Conservation (phyloP, 2,113 vertebrate species). For the Dipodomys spectabilis region DNA sequence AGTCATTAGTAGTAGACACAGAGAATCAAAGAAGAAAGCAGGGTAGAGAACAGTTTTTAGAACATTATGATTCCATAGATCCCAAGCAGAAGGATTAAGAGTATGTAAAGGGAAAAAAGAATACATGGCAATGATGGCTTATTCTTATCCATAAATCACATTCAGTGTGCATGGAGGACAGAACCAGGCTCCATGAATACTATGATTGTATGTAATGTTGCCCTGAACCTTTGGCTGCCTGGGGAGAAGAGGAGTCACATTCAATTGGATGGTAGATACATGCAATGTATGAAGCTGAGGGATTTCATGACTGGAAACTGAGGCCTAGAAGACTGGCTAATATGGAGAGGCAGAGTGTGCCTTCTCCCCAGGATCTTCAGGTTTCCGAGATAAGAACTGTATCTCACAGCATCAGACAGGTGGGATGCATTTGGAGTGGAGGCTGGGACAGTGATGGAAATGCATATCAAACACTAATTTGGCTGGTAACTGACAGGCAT, state of each 20-base stretch:
- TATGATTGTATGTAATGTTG: slow-evolving; percentile 52
- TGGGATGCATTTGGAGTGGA: neutral
- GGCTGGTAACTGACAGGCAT: neutral
- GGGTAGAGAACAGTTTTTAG: neutral
- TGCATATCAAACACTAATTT: neutral
- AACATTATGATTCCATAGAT: neutral
- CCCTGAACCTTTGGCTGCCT: slow-evolving; percentile 38
- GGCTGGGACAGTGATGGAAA: neutral
- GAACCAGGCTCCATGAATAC: slow-evolving; percentile 57
- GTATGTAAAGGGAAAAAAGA: slow-evolving; percentile 38
- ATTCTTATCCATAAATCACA: slow-evolving; percentile 59
- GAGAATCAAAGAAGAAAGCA: fast-evolving
- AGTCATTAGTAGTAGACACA: neutral
- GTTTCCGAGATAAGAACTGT: neutral
- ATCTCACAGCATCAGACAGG: neutral
- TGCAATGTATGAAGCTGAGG: slow-evolving; percentile 14
- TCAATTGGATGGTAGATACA: slow-evolving; percentile 33
- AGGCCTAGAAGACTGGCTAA: neutral
- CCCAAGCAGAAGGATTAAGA: slow-evolving; percentile 6
- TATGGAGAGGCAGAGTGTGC: neutral
- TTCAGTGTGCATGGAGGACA: slow-evolving; percentile 28
- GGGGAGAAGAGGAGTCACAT: slow-evolving; percentile 50
- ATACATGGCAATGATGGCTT: slow-evolving; percentile 13
- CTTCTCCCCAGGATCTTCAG: neutral
- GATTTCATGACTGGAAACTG: slow-evolving; percentile 38